Conservation (phyloP, 2,888 invertebrate species). For the Parochlus steinenii region DNA sequence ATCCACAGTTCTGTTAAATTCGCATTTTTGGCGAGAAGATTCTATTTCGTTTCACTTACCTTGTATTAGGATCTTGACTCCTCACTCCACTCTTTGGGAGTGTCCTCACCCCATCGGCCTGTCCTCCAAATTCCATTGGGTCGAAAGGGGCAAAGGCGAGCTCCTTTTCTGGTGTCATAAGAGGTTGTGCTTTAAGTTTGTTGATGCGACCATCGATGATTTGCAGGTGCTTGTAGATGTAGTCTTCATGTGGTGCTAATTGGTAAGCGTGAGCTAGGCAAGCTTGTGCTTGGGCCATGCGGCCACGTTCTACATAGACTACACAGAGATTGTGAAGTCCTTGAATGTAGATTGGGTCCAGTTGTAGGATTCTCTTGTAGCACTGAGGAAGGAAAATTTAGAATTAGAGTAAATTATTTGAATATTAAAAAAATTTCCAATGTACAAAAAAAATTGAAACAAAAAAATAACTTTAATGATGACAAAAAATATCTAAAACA, state of each 20-base stretch:
- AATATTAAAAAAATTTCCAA: neutral
- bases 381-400: constrained; percentile 41
- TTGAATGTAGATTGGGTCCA: constrained; percentile 84
- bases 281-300: constrained; percentile 64
- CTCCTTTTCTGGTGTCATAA: constrained; percentile 22
- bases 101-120: too few relatives aligned
- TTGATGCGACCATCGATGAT: constrained; percentile 61
- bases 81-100: too few relatives aligned
- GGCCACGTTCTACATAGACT: constrained; percentile 83
- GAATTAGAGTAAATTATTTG: neutral
- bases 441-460: constrained; percentile 1
- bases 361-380: constrained; percentile 69
- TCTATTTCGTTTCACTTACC: too few relatives aligned
- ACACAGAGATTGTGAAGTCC: constrained; percentile 93
- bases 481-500: constrained; percentile 4
- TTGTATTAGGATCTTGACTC: too few relatives aligned
- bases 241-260: constrained; percentile 78
- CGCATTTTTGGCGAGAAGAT: too few relatives aligned
- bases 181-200: constrained; percentile 25
- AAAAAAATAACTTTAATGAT: constrained; percentile 1
- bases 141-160: constrained; percentile 27
- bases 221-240: constrained; percentile 75
- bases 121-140: constrained; percentile 25
- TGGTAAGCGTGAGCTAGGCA: constrained; percentile 68
- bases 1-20: too few relatives aligned